phyloP scores from a whole-genome alignment of 2,797 vertebrate genomes.

The Novumbra hubbsi region DNA sequence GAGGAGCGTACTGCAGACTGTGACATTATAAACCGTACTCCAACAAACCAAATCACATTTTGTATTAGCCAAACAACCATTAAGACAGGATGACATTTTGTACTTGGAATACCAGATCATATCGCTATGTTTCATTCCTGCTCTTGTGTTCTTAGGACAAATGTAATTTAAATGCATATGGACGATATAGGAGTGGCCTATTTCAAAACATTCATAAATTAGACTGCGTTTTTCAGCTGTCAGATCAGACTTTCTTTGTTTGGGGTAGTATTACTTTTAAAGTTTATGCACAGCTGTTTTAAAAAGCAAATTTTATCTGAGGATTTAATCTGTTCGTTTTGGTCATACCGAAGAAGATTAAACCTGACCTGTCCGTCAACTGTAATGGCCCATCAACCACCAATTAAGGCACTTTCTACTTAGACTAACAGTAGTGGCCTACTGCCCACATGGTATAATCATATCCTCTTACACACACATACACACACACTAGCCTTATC shows the following conservation, averaged over 20 bases:
- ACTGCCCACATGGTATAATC: conserved; percentile 22
- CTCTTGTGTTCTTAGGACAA: not conserved
- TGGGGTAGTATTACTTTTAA: too few relatives aligned
- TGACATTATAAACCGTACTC: conserved; percentile 54
- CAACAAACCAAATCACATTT: conserved; percentile 33
- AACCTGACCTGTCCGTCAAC: conserved; percentile 32
- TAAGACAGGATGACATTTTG: conserved; percentile 20
- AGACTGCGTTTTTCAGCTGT: not conserved
- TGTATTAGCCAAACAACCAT: conserved; percentile 29
- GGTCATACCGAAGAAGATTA: conserved; percentile 20
- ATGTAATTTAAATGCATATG: not conserved
- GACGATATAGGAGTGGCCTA: too few relatives aligned
- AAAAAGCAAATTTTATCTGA: not conserved
- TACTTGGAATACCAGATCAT: not conserved
- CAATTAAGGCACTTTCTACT: conserved; percentile 23
- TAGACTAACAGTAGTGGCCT: not conserved
- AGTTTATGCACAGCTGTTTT: not conserved
- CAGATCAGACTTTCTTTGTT: not conserved
- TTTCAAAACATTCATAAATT: not conserved
- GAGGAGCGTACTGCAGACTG: conserved; percentile 30
- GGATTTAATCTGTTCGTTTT: not conserved
- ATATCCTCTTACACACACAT: conserved; percentile 6
- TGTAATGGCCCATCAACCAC: conserved; percentile 15
- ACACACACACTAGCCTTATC: too few relatives aligned
- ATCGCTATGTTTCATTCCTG: not conserved